Base-by-base conservation (phyloP, 2,797 vertebrate species). In the Chiloscyllium punctatum region DNA sequence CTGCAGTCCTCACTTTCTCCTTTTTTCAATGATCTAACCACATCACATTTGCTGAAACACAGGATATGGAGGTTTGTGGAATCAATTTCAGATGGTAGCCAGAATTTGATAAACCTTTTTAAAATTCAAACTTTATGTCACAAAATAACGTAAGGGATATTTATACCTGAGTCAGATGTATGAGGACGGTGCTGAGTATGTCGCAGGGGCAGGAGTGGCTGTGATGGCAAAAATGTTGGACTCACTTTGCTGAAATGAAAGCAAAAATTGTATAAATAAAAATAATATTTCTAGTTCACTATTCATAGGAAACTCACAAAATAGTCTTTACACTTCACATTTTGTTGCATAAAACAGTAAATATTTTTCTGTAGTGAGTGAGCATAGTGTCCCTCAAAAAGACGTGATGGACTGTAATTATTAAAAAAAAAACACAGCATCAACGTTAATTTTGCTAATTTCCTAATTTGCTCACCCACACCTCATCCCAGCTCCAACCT, bases 141-240 rank as follows among this genome's bases (percentile, higher is more conserved):
- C 25, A 53, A 6, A 30, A 68, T 37, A 23, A 74, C 23, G 42
- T 7, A 42, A 74, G 15, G 15, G 33, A 42, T 95, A 82, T 95
- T 96, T 25, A 97, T 97, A 99, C 99, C 99, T 98, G 99, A 97
- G 96, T 97, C 96, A 96, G 98, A 96, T 57, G 97, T 97, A 95
- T 97, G 98, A 96, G 98, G 97, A 82, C 98, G 98, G 21, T 98
- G 98, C 69, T 96, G 96, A 11, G 96, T 96, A n/a, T 96, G 97
- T 96, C 97, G 97, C 72, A 96, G 88, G 98, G 98, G 94, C 95
- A 97, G 95, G 96, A 97, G 97, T 88, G 96, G 97, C 94, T 96
- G 96, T 96, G 96, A 96, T 30, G 96, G 95, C 87, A 95, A 25
- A 42, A 96, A 97, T 33, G 91, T 9, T 95, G 97, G 96, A 96